Evolutionary conservation across 2,113 vertebrate species (phyloP).

Genomic region (Vireo altiloquus): DNA sequence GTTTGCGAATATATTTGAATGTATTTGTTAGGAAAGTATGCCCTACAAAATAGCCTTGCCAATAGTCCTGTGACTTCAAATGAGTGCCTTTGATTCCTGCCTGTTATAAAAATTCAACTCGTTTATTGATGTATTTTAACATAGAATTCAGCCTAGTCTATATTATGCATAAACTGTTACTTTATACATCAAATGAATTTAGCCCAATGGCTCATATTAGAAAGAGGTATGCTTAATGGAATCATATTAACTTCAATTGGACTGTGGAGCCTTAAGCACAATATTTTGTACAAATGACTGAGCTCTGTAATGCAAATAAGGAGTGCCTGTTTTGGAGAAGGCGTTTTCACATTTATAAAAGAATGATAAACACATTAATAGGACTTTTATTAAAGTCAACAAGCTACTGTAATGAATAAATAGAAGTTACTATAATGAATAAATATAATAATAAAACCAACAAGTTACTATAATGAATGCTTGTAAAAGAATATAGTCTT

Average conservation of each 20-base stretch:
- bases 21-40: neutral
- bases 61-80: neutral
- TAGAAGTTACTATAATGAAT: neutral
- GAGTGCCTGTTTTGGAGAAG: slow-evolving; percentile 1
- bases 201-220: neutral
- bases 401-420: neutral
- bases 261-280: neutral
- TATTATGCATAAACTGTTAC: neutral
- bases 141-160: neutral
- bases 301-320: slow-evolving; percentile 9
- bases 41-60: neutral
- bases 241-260: slow-evolving; percentile 17
- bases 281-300: slow-evolving; percentile 31
- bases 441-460: neutral
- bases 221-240: neutral
- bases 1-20: neutral
- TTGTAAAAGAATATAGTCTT: neutral
- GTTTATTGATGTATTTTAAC: neutral
- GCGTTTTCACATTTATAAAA: neutral
- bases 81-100: slow-evolving; percentile 9
- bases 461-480: neutral
- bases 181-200: slow-evolving; percentile 4
- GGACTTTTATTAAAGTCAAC: slow-evolving; percentile 36
- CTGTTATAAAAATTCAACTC: neutral
- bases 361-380: slow-evolving; percentile 20